phyloP scores from a whole-genome alignment of 2,113 vertebrate species.

The Miniopterus natalensis region DNA sequence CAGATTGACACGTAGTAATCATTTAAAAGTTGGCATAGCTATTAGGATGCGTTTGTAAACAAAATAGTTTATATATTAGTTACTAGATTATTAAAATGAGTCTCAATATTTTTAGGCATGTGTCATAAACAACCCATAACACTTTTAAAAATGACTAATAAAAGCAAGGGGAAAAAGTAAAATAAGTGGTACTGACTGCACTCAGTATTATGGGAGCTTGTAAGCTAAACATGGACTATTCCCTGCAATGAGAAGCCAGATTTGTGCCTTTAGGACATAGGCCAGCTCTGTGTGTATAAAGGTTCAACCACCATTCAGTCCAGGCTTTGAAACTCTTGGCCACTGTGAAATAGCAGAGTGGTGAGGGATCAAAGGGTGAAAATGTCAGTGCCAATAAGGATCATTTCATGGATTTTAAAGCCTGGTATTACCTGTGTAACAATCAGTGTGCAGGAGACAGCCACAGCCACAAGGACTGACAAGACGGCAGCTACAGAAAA shows the following conservation, averaged over 20 bases:
- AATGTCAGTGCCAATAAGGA: background rate
- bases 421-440: background rate
- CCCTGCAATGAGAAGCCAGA: background rate
- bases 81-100: slow-evolving; percentile 43
- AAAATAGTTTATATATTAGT: background rate
- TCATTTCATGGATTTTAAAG: background rate
- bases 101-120: slow-evolving; percentile 13
- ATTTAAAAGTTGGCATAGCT: background rate
- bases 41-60: slow-evolving; percentile 47
- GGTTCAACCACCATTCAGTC: background rate
- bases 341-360: background rate
- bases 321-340: background rate
- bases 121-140: background rate
- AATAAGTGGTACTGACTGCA: background rate
- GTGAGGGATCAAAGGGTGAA: slow-evolving; percentile 21
- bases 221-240: background rate
- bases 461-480: background rate
- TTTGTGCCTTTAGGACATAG: background rate
- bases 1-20: background rate
- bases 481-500: background rate
- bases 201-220: background rate
- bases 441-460: background rate
- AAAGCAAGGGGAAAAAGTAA: background rate
- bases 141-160: background rate
- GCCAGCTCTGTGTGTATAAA: background rate